Evolutionary conservation across 1,140 invertebrate species (phyloP), one percentile per base, ranked within the genome.

Genomic region (Leptinotarsa texana): DNA sequence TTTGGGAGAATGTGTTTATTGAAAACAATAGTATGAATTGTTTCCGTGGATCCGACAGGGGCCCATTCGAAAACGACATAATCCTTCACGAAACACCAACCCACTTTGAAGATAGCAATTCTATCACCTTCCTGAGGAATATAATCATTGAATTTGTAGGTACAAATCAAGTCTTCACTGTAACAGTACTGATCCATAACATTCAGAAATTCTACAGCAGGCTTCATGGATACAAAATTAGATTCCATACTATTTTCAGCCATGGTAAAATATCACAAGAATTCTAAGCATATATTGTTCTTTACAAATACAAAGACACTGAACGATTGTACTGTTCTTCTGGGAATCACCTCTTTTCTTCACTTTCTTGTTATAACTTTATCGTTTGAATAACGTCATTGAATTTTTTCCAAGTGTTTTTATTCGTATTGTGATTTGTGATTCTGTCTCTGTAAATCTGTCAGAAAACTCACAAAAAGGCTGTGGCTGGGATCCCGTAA

Each of bases 41-140:
- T 75, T 6, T 76, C 69, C 18, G 13, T 27, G n/a, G 63, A 22
- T 18, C 49, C 74, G 17, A 73, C 21, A 15, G 77, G 75, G 18
- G 73, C 81, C 80, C 81, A 81, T 63, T 83, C 81, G 63, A 81
- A 81, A n/a, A 79, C 49, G 24, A 80, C 42, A 70, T 82, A 82
- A 47, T 83, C 80, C 66, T 78, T 79, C 4, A 80, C 74, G 18
- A 68, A 75, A 49, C 76, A 78, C 82, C 82, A 83, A 17, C 82
- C 82, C 13, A 81, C 24, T 72, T 80, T 82, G 71, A 79, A 83
- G 27, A 83, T 81, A 13, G 79, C 81, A 24, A 83, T 74, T 63
- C 80, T 74, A 76, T 83, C 82, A 21, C 79, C 79, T 61, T 82
- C 80, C 73, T 83, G 75, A 11, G 75, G 73, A 51, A 57, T 74